Evolutionary conservation across 2,113 vertebrate genomes (phyloP), one percentile per base, ranked within the genome.

Genomic region (Sciurus niger): DNA sequence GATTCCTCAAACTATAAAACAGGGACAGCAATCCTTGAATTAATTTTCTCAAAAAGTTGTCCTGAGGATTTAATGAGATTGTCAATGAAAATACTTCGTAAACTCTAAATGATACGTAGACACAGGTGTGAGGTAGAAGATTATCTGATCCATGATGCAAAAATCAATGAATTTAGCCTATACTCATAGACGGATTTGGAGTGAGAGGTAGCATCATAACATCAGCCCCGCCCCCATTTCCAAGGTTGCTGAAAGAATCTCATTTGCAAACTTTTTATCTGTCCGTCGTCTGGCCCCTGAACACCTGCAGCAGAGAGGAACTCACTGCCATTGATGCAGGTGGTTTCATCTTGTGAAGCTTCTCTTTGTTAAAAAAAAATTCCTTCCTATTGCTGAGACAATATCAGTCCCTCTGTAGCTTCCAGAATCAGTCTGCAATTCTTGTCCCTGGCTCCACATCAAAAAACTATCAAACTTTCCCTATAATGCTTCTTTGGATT

Each of bases 21-120:
- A 28, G 43, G 16, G 20, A 46, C 60, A 70, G 84, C 67, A 65
- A 43, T 58, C 63, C 11, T 58, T 46, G 6, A 25, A 87, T 37
- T 91, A 90, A 22, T 84, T 88, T 84, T 90, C 53, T 93, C 46
- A 65, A 83, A 74, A 32, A 25, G 32, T 67, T 94, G 11, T 86
- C 79, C n/a, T 14, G 11, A 80, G 34, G n/a, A 79, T 24, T 82
- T 72, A 72, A 89, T 72, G 51, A 96, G 48, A 43, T 70, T 34
- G 2, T 76, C 53, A 80, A 79, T 32, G 70, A 94, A 93, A 87
- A 18, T 55, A 89, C 34, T 80, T 67, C 51, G 30, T 25, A 80
- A 95, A 94, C 25, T 37, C 6, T 93, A 72, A 82, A 67, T 74
- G 46, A 68, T 63, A 34, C 10, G 11, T 74, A 86, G 34, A 74